A percentile compares a stretch with the other conserved stretches of the same genome.
Evolutionary conservation across 2,888 invertebrate species (phyloP).

Genomic region (Polylopha cassiicola): DNA sequence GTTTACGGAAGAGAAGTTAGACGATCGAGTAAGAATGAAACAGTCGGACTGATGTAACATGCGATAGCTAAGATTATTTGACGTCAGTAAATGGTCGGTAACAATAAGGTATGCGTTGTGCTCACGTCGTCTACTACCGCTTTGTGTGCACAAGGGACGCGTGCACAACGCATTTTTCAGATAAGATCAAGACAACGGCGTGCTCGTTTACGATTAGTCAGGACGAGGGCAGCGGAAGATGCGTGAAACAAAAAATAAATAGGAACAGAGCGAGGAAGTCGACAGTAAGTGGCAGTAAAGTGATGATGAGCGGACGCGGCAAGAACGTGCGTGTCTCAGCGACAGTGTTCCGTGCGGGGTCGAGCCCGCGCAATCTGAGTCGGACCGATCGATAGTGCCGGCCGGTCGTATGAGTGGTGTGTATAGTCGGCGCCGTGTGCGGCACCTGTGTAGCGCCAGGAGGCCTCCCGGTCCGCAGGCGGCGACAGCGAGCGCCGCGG

Average conservation of each 20-base stretch:
- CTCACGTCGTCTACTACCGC: conserved; percentile 27
- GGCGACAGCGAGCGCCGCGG: conserved; percentile 91
- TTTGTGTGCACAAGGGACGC: conserved; percentile 8
- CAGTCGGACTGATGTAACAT: conserved; percentile 34
- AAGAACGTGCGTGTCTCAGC: conserved; percentile 63
- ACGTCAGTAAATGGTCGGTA: conserved; percentile 28
- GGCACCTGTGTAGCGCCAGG: conserved; percentile 79
- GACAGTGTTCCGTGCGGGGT: conserved; percentile 76
- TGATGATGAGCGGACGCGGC: conserved; percentile 68
- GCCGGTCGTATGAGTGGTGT: conserved; percentile 32
- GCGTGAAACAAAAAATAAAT: conserved; percentile 59
- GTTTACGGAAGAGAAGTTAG: neutral
- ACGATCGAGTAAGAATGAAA: conserved; percentile 7
- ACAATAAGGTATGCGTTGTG: conserved; percentile 28
- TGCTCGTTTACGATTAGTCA: conserved; percentile 57
- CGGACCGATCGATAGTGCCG: conserved; percentile 14
- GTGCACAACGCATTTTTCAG: conserved; percentile 32
- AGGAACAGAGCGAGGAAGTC: conserved; percentile 64
- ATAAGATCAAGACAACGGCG: conserved; percentile 49
- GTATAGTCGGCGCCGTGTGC: conserved; percentile 37
- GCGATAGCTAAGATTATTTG: conserved; percentile 35
- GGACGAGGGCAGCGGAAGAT: conserved; percentile 65
- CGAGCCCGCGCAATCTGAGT: conserved; percentile 31
- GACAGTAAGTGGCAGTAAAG: conserved; percentile 72
- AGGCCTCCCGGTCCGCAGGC: conserved; percentile 80